Evolutionary conservation across 1,140 invertebrate genomes (phyloP), one percentile per base, ranked within the genome.

Genomic region (Diabrotica virgifera): DNA sequence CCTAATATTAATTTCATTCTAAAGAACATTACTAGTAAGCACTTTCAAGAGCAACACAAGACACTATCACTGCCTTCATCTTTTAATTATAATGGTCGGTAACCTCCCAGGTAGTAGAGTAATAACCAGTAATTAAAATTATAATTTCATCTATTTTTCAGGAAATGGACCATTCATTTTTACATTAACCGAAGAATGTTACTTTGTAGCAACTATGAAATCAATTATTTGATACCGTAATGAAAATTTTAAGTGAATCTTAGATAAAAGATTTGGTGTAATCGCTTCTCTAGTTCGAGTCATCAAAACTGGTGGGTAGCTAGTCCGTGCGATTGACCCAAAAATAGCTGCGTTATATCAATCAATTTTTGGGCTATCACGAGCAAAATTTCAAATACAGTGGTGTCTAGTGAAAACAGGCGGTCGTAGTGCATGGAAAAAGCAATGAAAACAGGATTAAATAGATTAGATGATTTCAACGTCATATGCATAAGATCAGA

Each of bases 201-300:
- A 46, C n/a, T 8, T 46, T 46, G n/a, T 6, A 46, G 8, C n/a
- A 46, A 46, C 8, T 46, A n/a, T 46, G 40, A 46, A 46, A 46
- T 46, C 40, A 46, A 46, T 46, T 46, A 46, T 46, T 46, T n/a
- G 40, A 46, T 46, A 46, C 24, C n/a, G n/a, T 46, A 46, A 46
- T 46, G n/a, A n/a, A 46, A n/a, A 46, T 10, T 46, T 46, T 10
- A 46, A 46, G 40, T 46, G 40, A n/a, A 46, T 10, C 8, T n/a
- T 46, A 10, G 40, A 46, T 46, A 46, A 46, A 46, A 46, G n/a
- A 46, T 24, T 24, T 24, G 24, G n/a, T 46, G 40, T 46, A 46
- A 46, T 5, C 40, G 40, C 40, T 46, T n/a, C n/a, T 46, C 40
- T 46, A n/a, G 40, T 46, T 46, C 40, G 0, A 10, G n/a, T 46